Base-by-base conservation (phyloP, 1,140 invertebrate species). In the Conus ventricosus region DNA sequence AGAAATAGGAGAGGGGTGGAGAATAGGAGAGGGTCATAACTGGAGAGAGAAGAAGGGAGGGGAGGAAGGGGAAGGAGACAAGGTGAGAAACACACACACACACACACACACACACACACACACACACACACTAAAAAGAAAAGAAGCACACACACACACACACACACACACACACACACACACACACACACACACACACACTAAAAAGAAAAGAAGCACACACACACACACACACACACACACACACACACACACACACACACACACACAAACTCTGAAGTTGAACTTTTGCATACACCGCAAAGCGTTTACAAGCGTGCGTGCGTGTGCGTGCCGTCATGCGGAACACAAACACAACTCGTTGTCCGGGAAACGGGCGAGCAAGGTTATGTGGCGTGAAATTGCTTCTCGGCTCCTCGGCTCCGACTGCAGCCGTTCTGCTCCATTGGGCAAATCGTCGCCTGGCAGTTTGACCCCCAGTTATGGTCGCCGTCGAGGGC, bases 301-400 rank as follows among this genome's bases (percentile, higher is more conserved):
- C 80, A 54, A 81, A 81, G 23, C 80, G 15, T 54, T 81, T 54
- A 54, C 80, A 54, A 81, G 80, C 80, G 80, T 81, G 80, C 51
- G 80, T 81, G 51, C 80, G 80, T 81, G 80, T 81, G 80, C 80
- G 51, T 81, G 80, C 80, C 27, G 80, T 55, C 80, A 81, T 55
- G 80, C 80, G 39, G 80, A 81, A 81, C 80, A 54, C 4, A 53
- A 81, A 81, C 80, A 81, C 80, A 54, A 81, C 13, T 20, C 51
- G 80, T 51, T 81, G 80, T 23, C 25, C 53, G 25, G 80, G 80
- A 54, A 54, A 81, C 39, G 51, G 51, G 39, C 5, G 80, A 53
- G 80, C 15, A 54, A 39, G 80, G 67, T 81, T 81, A 81, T 81
- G 80, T 81, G 39, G 27, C 80, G 39, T 81, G 80, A 81, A 81